Evolutionary conservation across 2,113 vertebrate genomes (phyloP), one percentile per base, ranked within the genome.

Genomic region (Sebastes fasciatus): DNA sequence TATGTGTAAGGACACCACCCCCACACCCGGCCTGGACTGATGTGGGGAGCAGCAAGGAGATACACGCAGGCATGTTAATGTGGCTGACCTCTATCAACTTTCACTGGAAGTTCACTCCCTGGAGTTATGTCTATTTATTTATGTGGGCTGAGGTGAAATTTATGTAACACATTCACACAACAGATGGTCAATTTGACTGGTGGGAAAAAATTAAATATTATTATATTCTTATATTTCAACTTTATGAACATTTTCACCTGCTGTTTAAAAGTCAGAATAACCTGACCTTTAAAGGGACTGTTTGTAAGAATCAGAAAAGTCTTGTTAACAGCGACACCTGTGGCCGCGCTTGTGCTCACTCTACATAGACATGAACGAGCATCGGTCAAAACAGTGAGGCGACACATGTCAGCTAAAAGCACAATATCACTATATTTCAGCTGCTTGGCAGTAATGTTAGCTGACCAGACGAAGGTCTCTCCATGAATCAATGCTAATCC

Each of bases 81-180:
- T 46, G 34, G 42, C 77, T 69, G 82, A 91, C 78, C 86, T 80
- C 82, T 63, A 40, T 48, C 16, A 82, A 74, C 84, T 62, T 79
- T 91, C 42, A 74, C 83, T 79, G 66, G 60, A 76, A 74, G 19
- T 67, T 70, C 48, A 45, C 77, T 73, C 61, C 48, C 11, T 57
- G n/a, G 45, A 85, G 88, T 83, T 78, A 80, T 74, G 48, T 19
- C 66, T 81, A 40, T 91, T 84, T 87, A 70, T 83, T 84, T 87
- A 70, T 83, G 80, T 49, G 66, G 34, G n/a, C 54, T 46, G 23
- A 71, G 21, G 69, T 34, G 12, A 45, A 60, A 72, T 74, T 72
- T 75, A 85, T 74, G 46, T 42, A 85, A 80, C 62, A 26, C 45
- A n/a, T 26, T 84, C 46, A 55, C 23, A 78, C 76, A 34, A 34